Evolutionary conservation across 2,113 vertebrate genomes (phyloP).

Genomic region (human): DNA sequence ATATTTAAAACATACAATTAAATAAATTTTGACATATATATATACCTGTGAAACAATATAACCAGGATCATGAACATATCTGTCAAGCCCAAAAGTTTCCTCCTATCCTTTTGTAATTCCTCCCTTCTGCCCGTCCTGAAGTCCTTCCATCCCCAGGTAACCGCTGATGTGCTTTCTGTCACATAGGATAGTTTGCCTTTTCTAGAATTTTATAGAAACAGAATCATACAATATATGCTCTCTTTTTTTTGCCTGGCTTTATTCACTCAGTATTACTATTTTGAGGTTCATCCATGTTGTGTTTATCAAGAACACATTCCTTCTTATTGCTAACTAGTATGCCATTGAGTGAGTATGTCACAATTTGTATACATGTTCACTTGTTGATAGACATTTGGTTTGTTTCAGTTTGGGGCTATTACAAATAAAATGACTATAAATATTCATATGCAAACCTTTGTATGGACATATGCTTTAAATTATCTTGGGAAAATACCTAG

Average conservation of each 20-base stretch:
- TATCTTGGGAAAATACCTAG: background rate
- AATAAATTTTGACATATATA: background rate
- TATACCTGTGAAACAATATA: background rate
- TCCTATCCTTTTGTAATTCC: too few relatives aligned
- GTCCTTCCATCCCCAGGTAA: background rate
- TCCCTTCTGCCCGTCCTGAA: background rate
- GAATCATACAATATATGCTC: background rate
- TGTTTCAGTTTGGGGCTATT: background rate
- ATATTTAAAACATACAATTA: background rate
- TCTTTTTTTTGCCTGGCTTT: background rate
- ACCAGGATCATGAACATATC: background rate
- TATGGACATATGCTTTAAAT: too few relatives aligned
- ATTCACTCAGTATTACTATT: background rate
- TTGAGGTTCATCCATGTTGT: background rate
- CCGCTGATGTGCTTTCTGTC: background rate
- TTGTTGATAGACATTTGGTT: background rate
- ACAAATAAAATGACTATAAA: background rate
- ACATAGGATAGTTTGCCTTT: background rate
- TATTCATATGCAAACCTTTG: background rate
- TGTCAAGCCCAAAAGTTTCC: too few relatives aligned
- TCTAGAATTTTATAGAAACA: background rate
- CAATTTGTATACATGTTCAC: background rate
- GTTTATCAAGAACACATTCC: background rate
- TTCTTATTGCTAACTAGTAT: background rate
- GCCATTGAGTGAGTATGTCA: background rate